Evolutionary conservation across 1,140 invertebrate species (phyloP), one percentile per base, ranked within the genome.

Genomic region (Anadara kagoshimensis): DNA sequence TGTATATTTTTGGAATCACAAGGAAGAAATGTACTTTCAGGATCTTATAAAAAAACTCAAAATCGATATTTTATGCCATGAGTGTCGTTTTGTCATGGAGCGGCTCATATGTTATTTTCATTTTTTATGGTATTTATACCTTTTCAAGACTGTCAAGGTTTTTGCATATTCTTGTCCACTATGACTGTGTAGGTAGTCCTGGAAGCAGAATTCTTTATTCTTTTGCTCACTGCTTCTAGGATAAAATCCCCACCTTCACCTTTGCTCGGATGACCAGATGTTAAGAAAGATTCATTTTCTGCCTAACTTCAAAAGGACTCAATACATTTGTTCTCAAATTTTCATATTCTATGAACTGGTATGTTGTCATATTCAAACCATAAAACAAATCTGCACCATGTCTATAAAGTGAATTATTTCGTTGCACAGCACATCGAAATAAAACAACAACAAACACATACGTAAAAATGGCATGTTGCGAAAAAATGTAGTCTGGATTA

Each of bases 241-340:
- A 69, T 43, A 22, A 69, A 69, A n/a, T 61, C 67, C 26, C 53
- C 57, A 49, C 56, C 45, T 36, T 69, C 68, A 0, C 58, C 68
- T 51, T 62, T 59, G 22, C 22, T 54, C 1, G 68, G 68, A 51
- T 69, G 68, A 0, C 57, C 68, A 51, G 44, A 22, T 5, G 36
- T 45, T 22, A 45, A 69, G 18, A 69, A 59, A n/a, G 29, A 49
- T n/a, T 53, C 11, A n/a, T 41, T 53, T 10, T 26, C 2, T 36
- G 7, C 29, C 14, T 3, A 5, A 61, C 2, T 12, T 7, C 1
- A 8, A 7, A 5, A 41, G 58, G 59, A 18, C n/a, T 44, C 2
- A 10, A 5, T 3, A 63, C 59, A 5, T 43, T 24, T 16, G 5
- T 3, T 4, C 29, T 20, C 14, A 47, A 2, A 47, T 63, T 43